Evolutionary conservation across 2,888 invertebrate genomes (phyloP).

Genomic region (Blomia tropicalis): DNA sequence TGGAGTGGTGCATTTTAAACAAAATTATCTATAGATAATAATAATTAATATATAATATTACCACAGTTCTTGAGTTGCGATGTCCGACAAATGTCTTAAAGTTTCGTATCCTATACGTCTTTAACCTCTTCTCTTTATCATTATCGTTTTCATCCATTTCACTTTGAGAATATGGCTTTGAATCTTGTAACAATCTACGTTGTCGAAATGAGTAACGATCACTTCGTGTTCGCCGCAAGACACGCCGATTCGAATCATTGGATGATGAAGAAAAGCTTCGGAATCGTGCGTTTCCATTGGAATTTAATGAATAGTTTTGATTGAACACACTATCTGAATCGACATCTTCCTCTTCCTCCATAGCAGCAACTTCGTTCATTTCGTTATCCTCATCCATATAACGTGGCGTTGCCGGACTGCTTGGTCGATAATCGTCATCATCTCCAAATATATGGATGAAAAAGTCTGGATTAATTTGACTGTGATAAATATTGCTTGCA

Average conservation of each 20-base stretch:
- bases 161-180: not conserved
- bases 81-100: slow-evolving; percentile 53
- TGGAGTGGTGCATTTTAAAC: slow-evolving; percentile 29
- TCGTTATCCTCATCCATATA: not conserved
- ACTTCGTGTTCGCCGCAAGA: not conserved
- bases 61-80: slow-evolving; percentile 50
- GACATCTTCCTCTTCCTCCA: slow-evolving; percentile 16
- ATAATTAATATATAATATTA: slow-evolving; percentile 28
- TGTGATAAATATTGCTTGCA: not conserved
- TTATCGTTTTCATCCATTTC: not conserved
- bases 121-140: not conserved
- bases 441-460: not conserved
- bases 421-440: not conserved
- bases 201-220: not conserved
- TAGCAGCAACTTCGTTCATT: not conserved
- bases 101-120: not conserved
- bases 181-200: not conserved
- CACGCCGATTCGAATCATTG: slow-evolving; percentile 7
- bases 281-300: not conserved
- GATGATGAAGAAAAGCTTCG: slow-evolving; percentile 3
- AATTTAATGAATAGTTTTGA: not conserved
- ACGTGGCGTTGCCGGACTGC: not conserved
- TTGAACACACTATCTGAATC: not conserved
- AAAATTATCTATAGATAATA: slow-evolving; percentile 20
- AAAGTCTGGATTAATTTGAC: not conserved